Evolutionary conservation across 2,888 invertebrate species (phyloP), one percentile per base, ranked within the genome.

Genomic region (Hipparchia sbordonii): DNA sequence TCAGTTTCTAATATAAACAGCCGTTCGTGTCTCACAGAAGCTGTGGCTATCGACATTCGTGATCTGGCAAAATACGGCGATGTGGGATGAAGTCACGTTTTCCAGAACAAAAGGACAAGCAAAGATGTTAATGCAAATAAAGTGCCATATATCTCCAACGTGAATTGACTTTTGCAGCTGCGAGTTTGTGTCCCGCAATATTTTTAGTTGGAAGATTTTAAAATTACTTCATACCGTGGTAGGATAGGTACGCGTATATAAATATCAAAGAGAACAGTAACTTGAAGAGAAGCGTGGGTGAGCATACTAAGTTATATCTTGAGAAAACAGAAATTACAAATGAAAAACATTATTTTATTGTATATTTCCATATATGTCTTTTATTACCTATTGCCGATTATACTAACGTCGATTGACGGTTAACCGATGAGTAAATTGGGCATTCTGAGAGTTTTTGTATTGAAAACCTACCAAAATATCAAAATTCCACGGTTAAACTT

Each of bases 11-110:
- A 56, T 57, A 56, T 57, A 51, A 12, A 9, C 54, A 46, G 23
- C 51, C 54, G 52, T 63, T 66, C 59, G 52, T 60, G 52, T 60
- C 9, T 6, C 59, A 72, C 51, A 54, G 57, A 46, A 69, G 69
- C 52, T 23, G 33, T 4, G 59, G 9, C 68, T 69, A 73, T 62
- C 81, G 79, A 78, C 79, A 79, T 84, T 92, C 91, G 90, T 91
- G 91, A 90, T 88, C 85, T 82, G 83, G 84, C 82, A 85, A 77
- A 87, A 88, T 84, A 82, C 82, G 81, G 82, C 82, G 80, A 82
- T 85, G 83, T 82, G 81, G 79, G 84, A 81, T 79, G 79, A 81
- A 82, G 89, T 89, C 91, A 92, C 90, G 91, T 91, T 91, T 87
- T 82, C 86, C 84, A 83, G 83, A 81, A 83, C 81, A 80, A 85